Percentiles rank a stretch among this genome's conserved stretches.
phyloP scores from a whole-genome alignment of 1,140 invertebrate species.

The Zaprionus ghesquierei region DNA sequence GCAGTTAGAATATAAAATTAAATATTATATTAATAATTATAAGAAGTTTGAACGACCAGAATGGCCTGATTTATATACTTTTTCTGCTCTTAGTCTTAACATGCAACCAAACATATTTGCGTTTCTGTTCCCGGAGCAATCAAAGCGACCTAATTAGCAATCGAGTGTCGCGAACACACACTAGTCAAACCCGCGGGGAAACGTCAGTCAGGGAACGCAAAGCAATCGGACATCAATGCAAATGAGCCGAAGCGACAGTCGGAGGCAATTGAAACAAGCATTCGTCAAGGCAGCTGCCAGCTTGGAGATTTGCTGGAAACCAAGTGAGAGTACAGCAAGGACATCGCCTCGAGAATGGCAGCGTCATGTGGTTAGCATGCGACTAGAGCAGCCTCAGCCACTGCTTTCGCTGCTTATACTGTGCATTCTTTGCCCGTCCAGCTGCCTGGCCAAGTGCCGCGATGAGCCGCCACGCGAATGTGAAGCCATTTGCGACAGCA shows the following conservation, averaged over 20 bases:
- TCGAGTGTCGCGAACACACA: neutral
- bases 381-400: neutral
- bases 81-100: neutral
- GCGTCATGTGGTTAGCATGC: slow-evolving; percentile 9
- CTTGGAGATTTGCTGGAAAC: slow-evolving; percentile 4
- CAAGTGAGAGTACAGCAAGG: slow-evolving; percentile 21
- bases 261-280: neutral
- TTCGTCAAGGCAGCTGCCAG: slow-evolving; percentile 14
- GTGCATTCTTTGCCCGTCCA: slow-evolving; percentile 20
- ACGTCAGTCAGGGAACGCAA: neutral
- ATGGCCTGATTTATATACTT: too few relatives aligned
- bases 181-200: slow-evolving; percentile 1
- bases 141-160: slow-evolving; percentile 55
- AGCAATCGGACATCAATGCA: slow-evolving; percentile 22
- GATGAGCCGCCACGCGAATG: slow-evolving; percentile 82
- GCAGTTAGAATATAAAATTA: too few relatives aligned
- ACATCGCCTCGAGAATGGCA: neutral
- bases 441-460: slow-evolving; percentile 68
- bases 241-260: slow-evolving; percentile 26
- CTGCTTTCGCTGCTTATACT: neutral
- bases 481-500: slow-evolving; percentile 83
- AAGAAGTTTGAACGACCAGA: too few relatives aligned
- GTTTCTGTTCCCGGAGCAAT: slow-evolving; percentile 17
- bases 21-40: too few relatives aligned
- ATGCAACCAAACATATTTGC: neutral